Evolutionary conservation across 2,888 invertebrate species (phyloP).

Genomic region (Diplolepis rosae): DNA sequence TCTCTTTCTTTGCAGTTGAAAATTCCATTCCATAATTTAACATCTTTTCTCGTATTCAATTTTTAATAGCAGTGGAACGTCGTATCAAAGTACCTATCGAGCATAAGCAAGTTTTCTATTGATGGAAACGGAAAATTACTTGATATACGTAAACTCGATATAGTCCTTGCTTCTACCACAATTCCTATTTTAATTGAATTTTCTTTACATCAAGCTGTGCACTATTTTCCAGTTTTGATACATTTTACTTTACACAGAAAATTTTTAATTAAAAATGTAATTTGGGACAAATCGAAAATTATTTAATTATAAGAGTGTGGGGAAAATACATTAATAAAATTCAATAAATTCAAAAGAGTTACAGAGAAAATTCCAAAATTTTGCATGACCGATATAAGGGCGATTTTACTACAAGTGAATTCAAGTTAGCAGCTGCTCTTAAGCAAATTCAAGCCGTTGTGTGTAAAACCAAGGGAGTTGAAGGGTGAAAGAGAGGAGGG

Average conservation of each 20-base stretch:
- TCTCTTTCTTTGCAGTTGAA: background rate
- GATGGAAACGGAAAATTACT: constrained; percentile 11
- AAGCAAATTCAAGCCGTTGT: background rate
- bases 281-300: too few species aligned
- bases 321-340: too few species aligned
- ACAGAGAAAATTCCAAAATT: too few species aligned
- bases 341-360: too few species aligned
- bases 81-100: constrained; percentile 26
- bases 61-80: constrained; percentile 9
- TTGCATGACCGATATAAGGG: constrained; percentile 10
- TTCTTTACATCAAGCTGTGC: background rate
- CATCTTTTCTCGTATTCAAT: constrained; percentile 21
- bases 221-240: background rate
- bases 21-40: constrained; percentile 9
- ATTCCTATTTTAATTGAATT: constrained; percentile 14
- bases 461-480: background rate
- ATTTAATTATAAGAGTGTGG: too few species aligned
- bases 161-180: constrained; percentile 4
- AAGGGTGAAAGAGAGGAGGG: background rate
- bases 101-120: constrained; percentile 22
- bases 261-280: background rate
- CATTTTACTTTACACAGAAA: background rate
- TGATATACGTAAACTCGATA: constrained; percentile 22
- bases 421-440: constrained; percentile 13
- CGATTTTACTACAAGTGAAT: constrained; percentile 12